Base-by-base conservation (phyloP, 2,888 invertebrate species). In the Cotesia congregata region DNA sequence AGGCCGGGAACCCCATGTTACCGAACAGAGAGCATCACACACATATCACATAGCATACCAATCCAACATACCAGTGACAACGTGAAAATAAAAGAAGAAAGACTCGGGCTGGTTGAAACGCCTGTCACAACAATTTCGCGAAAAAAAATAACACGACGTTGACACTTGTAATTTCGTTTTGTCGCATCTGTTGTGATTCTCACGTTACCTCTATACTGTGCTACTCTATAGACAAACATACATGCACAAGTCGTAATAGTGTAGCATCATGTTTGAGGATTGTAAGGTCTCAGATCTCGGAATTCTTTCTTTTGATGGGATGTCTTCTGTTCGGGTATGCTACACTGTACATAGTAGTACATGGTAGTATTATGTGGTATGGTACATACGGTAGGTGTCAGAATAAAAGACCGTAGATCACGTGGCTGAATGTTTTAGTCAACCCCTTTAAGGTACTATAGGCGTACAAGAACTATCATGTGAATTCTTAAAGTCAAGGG, bases 141-240 rank as follows among this genome's bases (percentile, higher is more conserved):
- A 83, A 85, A 86, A 86, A 85, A 83, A 79, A 78, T 82, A 82
- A 83, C 82, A 80, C 79, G 77, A 75, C 68, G 78, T 78, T 79
- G 82, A 83, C 84, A 84, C 84, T 85, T 85, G 84, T 87, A 87
- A 87, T 87, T 87, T 85, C 84, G 84, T 87, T 87, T 83, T 83
- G 79, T 74, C 83, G 82, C 87, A 87, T 87, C 87, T 87, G 87
- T 85, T 85, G 86, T 86, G 84, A 85, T 86, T 86, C 87, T 87
- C 87, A 84, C 86, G 85, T 87, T 87, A 86, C 87, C 82, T 73
- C 82, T 30, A 30, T 30, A 30, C 30, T 30, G 68, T 17, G 62
- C 6, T 62, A 6, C 20, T 30, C 30, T 50, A 50, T 50, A 50
- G 9, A 50, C 50, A 30, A 30, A 3, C 30, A 30, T 50, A 50